Percentiles rank a stretch among this genome's conserved stretches.
Evolutionary conservation across 1,140 invertebrate species (phyloP).

Genomic region (Parasteatoda tepidariorum): DNA sequence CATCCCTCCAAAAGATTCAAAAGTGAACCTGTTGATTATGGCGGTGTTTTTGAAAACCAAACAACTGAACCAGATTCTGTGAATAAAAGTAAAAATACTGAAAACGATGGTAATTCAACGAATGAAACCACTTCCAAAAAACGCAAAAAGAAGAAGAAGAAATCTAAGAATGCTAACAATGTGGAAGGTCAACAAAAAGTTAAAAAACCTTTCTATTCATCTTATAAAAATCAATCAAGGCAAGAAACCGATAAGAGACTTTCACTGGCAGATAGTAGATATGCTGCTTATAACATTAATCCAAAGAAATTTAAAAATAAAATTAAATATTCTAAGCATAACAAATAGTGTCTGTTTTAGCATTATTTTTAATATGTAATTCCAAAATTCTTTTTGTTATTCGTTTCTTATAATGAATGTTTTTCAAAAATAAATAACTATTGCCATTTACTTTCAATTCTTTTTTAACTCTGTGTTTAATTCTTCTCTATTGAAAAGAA

Average conservation of each 20-base stretch:
- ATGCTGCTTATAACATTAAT: constrained; percentile 91
- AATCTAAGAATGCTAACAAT: background rate
- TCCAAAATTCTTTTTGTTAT: too few species aligned
- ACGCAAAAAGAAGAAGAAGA: constrained; percentile 64
- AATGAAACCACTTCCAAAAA: constrained; percentile 46
- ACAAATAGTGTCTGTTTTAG: too few species aligned
- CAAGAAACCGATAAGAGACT: constrained; percentile 56
- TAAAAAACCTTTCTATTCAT: constrained; percentile 34
- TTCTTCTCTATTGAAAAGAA: too few species aligned
- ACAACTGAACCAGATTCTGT: too few species aligned
- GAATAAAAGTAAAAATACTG: constrained; percentile 17
- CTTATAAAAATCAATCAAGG: constrained; percentile 61
- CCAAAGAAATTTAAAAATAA: constrained; percentile 69
- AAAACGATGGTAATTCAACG: constrained; percentile 55
- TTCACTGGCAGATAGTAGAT: constrained; percentile 77
- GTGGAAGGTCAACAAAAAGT: constrained; percentile 52
- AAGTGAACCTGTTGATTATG: too few species aligned
- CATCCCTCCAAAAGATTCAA: constrained; percentile 41
- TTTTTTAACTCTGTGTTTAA: too few species aligned
- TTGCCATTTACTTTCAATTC: too few species aligned
- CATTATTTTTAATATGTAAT: too few species aligned
- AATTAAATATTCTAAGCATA: constrained; percentile 38
- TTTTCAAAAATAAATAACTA: too few species aligned
- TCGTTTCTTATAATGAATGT: too few species aligned
- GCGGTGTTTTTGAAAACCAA: too few species aligned